Conservation (phyloP, 2,888 invertebrate species). For the Schizotus pectinicornis region DNA sequence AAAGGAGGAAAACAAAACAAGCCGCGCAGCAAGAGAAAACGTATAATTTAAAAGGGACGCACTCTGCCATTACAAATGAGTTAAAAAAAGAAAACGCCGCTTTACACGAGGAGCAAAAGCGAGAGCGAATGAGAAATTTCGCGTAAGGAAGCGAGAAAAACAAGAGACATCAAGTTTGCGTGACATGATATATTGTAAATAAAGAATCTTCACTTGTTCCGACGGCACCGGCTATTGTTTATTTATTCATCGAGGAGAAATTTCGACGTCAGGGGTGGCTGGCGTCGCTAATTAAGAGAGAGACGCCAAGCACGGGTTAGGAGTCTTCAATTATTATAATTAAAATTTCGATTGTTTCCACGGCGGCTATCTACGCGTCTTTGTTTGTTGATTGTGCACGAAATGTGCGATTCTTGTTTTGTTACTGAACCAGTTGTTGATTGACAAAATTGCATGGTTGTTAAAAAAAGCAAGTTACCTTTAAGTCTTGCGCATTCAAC, state of each 20-base stretch:
- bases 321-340: no score
- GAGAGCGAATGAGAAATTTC: constrained; percentile 2
- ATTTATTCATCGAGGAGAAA: constrained; percentile 16
- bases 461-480: constrained; percentile 53
- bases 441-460: neutral
- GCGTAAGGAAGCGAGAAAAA: constrained; percentile 20
- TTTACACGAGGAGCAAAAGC: constrained; percentile 9
- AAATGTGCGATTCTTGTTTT: neutral
- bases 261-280: constrained; percentile 3
- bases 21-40: constrained; percentile 38
- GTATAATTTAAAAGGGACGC: constrained; percentile 46
- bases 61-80: constrained; percentile 45
- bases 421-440: neutral
- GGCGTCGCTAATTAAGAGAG: no score
- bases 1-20: constrained; percentile 33
- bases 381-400: no score
- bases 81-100: constrained; percentile 40
- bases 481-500: constrained; percentile 50
- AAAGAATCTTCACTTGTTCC: constrained; percentile 33
- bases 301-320: no score
- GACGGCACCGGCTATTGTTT: constrained; percentile 25
- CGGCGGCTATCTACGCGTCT: no score
- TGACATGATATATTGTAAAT: constrained; percentile 44
- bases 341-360: no score
- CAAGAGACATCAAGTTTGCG: constrained; percentile 28